Percentiles rank a stretch among this genome's conserved stretches.
Conservation (phyloP, 2,888 invertebrate genomes). For the Nephrotoma flavescens region DNA sequence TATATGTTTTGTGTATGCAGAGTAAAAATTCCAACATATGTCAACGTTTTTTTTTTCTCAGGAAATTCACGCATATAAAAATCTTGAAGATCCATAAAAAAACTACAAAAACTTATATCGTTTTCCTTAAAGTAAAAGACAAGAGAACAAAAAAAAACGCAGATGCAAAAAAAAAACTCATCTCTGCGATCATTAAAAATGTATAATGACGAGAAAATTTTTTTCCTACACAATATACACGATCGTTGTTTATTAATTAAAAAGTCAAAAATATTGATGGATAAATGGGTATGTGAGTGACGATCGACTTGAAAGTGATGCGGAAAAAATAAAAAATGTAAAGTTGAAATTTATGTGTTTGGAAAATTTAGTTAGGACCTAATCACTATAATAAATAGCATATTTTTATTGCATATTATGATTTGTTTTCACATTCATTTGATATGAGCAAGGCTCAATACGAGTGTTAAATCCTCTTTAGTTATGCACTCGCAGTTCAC, state of each 20-base stretch:
- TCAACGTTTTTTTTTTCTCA: neutral
- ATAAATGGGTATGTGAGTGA: neutral
- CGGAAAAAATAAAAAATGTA: neutral
- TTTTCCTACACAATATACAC: neutral
- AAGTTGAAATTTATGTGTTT: neutral
- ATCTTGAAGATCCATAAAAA: neutral
- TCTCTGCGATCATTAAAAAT: neutral
- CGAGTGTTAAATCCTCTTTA: no score
- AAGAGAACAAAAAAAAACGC: neutral
- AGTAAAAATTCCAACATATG: neutral
- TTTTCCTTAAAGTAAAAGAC: neutral
- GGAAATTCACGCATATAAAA: neutral
- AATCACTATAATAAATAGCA: no score
- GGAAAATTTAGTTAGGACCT: no score
- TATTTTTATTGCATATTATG: no score
- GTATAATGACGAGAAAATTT: neutral
- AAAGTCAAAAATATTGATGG: neutral
- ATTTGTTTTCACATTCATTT: no score
- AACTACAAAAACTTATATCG: neutral
- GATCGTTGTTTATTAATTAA: neutral
- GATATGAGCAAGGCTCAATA: no score
- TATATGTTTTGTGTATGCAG: neutral
- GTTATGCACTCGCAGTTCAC: no score
- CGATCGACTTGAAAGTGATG: neutral
- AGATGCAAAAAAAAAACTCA: neutral